phyloP scores from a whole-genome alignment of 2,797 vertebrate species.

The Coregonus sp. region DNA sequence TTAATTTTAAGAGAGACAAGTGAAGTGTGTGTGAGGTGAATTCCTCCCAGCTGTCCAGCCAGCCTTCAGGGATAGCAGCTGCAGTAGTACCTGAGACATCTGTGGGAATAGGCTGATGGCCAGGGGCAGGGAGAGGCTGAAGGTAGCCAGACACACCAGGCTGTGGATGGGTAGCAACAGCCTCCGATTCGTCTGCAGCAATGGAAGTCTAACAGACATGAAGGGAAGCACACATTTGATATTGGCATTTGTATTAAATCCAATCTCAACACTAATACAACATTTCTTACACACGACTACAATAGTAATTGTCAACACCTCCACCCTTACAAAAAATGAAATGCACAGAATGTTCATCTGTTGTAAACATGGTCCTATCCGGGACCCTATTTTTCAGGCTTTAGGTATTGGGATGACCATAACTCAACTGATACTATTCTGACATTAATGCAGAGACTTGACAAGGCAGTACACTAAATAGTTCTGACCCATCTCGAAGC shows the following conservation, averaged over 20 bases:
- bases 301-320: not conserved
- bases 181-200: conserved; percentile 86
- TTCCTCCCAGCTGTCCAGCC: conserved; percentile 52
- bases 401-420: not conserved
- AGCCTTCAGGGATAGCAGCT: conserved; percentile 47
- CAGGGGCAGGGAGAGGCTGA: conserved; percentile 92
- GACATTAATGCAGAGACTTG: too few relatives aligned
- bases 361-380: not conserved
- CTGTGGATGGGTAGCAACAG: conserved; percentile 92
- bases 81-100: conserved; percentile 90
- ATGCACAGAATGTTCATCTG: not conserved
- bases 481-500: conserved; percentile 3
- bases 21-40: conserved; percentile 54
- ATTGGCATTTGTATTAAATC: not conserved
- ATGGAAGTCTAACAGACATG: conserved; percentile 75
- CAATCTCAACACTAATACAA: not conserved
- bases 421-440: not conserved
- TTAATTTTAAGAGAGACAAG: conserved; percentile 34
- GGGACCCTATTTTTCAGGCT: not conserved
- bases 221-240: not conserved
- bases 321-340: not conserved
- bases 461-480: not conserved
- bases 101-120: conserved; percentile 99
- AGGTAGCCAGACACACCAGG: conserved; percentile 92
- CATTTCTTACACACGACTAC: not conserved